Conservation (phyloP, 2,797 vertebrate species). For the Tauraco hartlaubi region DNA sequence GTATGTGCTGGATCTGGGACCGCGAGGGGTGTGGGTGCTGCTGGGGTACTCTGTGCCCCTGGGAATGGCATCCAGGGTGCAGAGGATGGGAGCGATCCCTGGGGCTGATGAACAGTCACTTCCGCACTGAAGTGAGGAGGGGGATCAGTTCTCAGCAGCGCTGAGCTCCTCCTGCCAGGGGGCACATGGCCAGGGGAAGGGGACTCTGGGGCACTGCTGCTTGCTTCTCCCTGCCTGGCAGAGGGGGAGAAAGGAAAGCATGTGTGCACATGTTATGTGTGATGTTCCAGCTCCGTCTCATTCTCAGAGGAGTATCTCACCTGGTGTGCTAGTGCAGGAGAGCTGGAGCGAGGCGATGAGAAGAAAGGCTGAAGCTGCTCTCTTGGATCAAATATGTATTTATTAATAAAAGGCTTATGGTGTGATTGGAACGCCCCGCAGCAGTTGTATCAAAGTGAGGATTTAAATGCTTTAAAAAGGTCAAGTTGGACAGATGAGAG, state of each 20-base stretch:
- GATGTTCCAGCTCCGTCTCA: background rate
- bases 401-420: background rate
- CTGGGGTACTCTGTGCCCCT: background rate
- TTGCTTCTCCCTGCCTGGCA: background rate
- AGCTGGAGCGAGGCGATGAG: background rate
- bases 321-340: background rate
- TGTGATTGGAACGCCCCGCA: background rate
- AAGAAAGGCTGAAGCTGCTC: background rate
- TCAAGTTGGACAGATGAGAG: background rate
- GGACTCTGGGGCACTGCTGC: background rate
- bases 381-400: background rate
- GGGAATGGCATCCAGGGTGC: background rate
- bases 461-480: background rate
- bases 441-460: background rate
- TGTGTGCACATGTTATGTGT: rapidly evolving
- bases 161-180: background rate
- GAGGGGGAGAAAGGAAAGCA: background rate
- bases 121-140: rapidly evolving
- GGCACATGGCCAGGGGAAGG: rapidly evolving
- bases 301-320: background rate
- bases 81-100: background rate
- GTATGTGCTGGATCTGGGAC: background rate
- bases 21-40: background rate
- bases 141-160: background rate
- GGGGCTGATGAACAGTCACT: background rate